phyloP scores from a whole-genome alignment of 2,113 vertebrate genomes.

The Petaurus breviceps region DNA sequence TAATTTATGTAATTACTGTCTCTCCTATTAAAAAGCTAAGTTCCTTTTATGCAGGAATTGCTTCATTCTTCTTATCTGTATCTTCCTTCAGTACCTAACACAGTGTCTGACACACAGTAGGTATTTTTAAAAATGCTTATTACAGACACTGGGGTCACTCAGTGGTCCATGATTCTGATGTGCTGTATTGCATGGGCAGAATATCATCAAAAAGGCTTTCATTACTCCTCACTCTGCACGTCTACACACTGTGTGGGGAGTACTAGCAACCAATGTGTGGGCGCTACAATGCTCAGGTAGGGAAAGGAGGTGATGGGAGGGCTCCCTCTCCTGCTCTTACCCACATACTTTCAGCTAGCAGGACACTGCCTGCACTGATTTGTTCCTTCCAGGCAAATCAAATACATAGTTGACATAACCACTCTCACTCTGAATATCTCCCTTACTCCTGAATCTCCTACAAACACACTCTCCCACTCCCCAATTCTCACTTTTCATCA shows the following conservation, averaged over 20 bases:
- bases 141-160: background rate
- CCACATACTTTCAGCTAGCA: background rate
- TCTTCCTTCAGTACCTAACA: background rate
- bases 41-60: background rate
- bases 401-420: background rate
- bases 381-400: background rate
- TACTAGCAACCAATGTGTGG: background rate
- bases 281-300: background rate
- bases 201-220: background rate
- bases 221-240: background rate
- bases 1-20: background rate
- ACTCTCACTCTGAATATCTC: background rate
- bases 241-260: background rate
- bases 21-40: background rate
- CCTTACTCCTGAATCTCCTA: background rate
- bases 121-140: background rate
- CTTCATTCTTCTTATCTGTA: background rate
- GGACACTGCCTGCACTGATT: background rate
- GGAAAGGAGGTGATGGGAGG: background rate
- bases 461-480: background rate
- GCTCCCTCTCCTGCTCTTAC: background rate
- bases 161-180: background rate
- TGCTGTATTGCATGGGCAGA: background rate
- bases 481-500: background rate
- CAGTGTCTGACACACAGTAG: background rate